Evolutionary conservation across 1,140 invertebrate genomes (phyloP), one percentile per base, ranked within the genome.

Genomic region (Drosophila tsacasi): DNA sequence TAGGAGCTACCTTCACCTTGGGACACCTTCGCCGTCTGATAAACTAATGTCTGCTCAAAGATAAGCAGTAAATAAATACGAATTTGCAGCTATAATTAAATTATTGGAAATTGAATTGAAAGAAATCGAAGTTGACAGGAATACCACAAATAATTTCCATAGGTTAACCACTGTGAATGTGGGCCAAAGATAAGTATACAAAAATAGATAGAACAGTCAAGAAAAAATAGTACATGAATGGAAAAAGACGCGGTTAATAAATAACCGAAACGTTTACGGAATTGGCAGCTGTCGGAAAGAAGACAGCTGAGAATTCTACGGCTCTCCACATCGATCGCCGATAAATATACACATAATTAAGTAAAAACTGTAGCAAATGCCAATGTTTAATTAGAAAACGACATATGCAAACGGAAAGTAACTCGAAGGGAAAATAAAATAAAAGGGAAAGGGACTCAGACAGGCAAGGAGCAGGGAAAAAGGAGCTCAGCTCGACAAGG

Each of bases 321-420:
- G 42, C 44, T 72, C 54, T 55, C 30, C 67, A 30, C 50, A 57
- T 55, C 15, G 67, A 71, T 67, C 15, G 55, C 23, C 68, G 69
- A 73, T 73, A 54, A 73, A 73, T 73, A 73, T 73, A 73, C 30
- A 73, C 69, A 73, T 73, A 73, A 73, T 73, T 73, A 73, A 60
- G 69, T 73, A 74, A 63, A 69, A 81, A 85, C 78, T 85, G 75
- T 85, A 85, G 62, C 82, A 86, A 86, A 85, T 79, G 61, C 62
- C 60, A 62, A 50, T 81, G 83, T 85, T 85, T 85, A 85, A 85
- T 85, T 85, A 85, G 74, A 81, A 75, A 79, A 85, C 82, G 82
- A 82, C 82, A 85, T 85, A 85, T 85, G 82, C 82, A 85, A 81
- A 81, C 78, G 64, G 62, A 32, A 32, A 39, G 35, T 6, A 10